These are phyloP conservation scores for Drosophila bifasciata DNA, from an alignment of 1,140 invertebrate species.

Conservation along the genomic window DNA sequence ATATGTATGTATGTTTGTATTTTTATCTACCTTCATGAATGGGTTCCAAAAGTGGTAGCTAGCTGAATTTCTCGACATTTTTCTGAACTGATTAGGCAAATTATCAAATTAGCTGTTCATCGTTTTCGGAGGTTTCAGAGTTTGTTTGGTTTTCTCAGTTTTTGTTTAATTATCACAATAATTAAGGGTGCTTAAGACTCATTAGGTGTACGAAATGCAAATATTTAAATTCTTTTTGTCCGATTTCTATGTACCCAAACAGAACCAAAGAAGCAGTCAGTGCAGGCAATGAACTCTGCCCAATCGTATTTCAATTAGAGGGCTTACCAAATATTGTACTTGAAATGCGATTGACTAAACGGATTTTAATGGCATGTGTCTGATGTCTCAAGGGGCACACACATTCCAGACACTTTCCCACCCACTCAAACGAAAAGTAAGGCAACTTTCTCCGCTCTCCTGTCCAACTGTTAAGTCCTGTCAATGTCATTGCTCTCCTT, in stretches of 20 bases:
- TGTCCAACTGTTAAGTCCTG: constrained; percentile 22
- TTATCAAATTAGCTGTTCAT: constrained; percentile 62
- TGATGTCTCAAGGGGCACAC: not conserved
- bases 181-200: constrained; percentile 33
- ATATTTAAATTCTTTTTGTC: constrained; percentile 1
- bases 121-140: constrained; percentile 24
- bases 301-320: constrained; percentile 51
- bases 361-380: constrained; percentile 29
- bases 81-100: constrained; percentile 60
- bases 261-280: not conserved
- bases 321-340: not conserved
- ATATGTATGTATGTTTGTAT: constrained; percentile 10
- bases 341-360: constrained; percentile 12
- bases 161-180: constrained; percentile 44
- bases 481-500: constrained; percentile 18
- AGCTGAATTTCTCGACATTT: constrained; percentile 38
- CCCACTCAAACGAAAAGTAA: constrained; percentile 16
- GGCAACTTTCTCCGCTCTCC: constrained; percentile 28
- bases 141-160: constrained; percentile 35
- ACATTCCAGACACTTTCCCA: constrained; percentile 15
- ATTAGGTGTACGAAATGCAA: constrained; percentile 34
- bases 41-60: not conserved
- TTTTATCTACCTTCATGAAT: constrained; percentile 36
- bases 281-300: constrained; percentile 46
- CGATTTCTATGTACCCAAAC: not conserved